Conservation (phyloP, 2,113 vertebrate genomes). For the Tragelaphus scriptus region DNA sequence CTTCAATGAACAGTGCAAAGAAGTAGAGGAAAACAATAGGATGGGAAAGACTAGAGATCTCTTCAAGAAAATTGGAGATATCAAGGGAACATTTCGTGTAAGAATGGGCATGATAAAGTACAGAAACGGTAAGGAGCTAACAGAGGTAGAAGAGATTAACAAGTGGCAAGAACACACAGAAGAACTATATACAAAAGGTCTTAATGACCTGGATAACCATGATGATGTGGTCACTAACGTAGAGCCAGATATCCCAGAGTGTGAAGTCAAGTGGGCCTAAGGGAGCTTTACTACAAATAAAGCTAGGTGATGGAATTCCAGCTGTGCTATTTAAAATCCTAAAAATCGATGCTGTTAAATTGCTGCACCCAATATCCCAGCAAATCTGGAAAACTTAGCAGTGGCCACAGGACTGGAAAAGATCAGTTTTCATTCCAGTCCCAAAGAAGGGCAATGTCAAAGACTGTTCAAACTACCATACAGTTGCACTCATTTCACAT, state of each 20-base stretch:
- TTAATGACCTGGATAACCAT: neutral
- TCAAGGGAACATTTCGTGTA: neutral
- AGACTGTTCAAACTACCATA: neutral
- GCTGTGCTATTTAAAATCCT: neutral
- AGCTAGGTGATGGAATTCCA: neutral
- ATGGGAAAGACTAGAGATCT: neutral
- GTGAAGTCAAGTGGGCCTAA: neutral
- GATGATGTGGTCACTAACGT: neutral
- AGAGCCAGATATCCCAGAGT: neutral
- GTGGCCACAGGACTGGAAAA: neutral
- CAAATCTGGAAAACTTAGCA: neutral
- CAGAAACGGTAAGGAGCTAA: neutral
- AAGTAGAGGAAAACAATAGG: neutral
- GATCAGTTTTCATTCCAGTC: neutral
- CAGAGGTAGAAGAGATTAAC: neutral
- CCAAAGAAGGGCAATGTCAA: neutral
- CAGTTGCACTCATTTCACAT: neutral
- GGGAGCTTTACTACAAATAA: neutral
- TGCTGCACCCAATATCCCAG: neutral
- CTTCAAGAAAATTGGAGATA: neutral
- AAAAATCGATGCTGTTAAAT: neutral
- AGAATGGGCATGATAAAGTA: neutral
- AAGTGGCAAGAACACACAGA: neutral
- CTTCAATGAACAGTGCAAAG: neutral
- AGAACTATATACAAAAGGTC: neutral